Evolutionary conservation across 2,113 vertebrate genomes (phyloP).

Genomic region (Phycodurus eques): DNA sequence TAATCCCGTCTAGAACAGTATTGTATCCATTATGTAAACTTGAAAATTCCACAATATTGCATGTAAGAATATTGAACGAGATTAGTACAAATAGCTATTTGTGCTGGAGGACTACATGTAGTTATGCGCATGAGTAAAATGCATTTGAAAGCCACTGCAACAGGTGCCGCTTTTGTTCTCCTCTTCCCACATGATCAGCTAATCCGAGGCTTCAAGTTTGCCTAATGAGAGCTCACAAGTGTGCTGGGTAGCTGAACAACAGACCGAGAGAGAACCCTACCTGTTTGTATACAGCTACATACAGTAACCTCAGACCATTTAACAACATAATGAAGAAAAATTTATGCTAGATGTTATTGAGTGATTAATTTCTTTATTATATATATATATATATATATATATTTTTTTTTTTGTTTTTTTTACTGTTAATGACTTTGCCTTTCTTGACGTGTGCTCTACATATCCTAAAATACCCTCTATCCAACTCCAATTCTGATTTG

Average conservation of each 20-base stretch:
- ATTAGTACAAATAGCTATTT: not conserved
- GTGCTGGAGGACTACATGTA: not conserved
- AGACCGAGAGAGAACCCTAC: not conserved
- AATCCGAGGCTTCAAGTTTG: constrained; percentile 42
- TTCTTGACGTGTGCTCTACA: too few relatives aligned
- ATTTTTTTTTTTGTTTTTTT: too few relatives aligned
- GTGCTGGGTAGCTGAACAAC: constrained; percentile 4
- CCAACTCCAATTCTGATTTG: too few relatives aligned
- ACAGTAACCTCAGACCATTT: not conserved
- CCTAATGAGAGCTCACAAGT: constrained; percentile 23
- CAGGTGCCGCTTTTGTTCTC: constrained; percentile 39
- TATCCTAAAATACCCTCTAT: too few relatives aligned
- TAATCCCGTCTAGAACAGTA: not conserved
- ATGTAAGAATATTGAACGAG: not conserved
- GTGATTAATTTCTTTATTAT: too few relatives aligned
- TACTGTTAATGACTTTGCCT: too few relatives aligned
- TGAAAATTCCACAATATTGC: not conserved
- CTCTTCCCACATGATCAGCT: constrained; percentile 46
- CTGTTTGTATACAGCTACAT: too few relatives aligned
- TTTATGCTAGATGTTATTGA: too few relatives aligned
- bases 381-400: too few relatives aligned
- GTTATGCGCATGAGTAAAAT: constrained; percentile 1
- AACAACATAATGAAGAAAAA: too few relatives aligned
- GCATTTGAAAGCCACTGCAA: constrained; percentile 15
- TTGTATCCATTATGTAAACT: not conserved